Base-by-base conservation (phyloP, 2,888 invertebrate species). In the Linnaemya tessellans region DNA sequence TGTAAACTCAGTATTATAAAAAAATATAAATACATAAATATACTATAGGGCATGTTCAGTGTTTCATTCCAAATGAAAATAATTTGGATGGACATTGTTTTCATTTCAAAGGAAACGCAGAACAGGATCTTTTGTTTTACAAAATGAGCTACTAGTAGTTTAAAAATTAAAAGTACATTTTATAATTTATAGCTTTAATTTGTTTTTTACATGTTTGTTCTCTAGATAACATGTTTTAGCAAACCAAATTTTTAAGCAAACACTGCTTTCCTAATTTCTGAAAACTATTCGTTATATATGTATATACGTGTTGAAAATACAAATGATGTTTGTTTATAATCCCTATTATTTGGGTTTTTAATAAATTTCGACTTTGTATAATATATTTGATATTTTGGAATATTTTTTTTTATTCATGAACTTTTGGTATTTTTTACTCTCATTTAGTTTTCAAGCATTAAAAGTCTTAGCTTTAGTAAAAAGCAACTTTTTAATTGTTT, bases 161-260 rank as follows among this genome's bases (percentile, higher is more conserved):
- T 58, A 9, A 41, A 58, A 60, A 51, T 41, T 22, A 5, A 38
- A 46, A 56, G 62, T 67, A 77, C 49, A 56, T 56, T 70, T 70
- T 84, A 67, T 62, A 77, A 65, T 80, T 73, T 73, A 84, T 81
- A 81, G 80, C 84, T 84, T 84, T 80, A 80, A 62, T 38, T 49
- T 38, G 46, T 49, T 2, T 35, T 67, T 67, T 20, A 25, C n/a
- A 46, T 20, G 5, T 60, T n/a, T 30, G 35, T 43, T 70, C 22
- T 51, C 43, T 74, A 43, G 11, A 20, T 62, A 22, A n/a, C 38
- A 62, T 22, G n/a, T 22, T 49, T 22, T 41, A 9, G 11, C 13
- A 41, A 11, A 41, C 11, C 11, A 41, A 10, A 41, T 41, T 41
- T 41, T 41, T 41, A 10, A 41, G 11, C 8, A 38, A 7, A 38